Evolutionary conservation across 2,797 vertebrate genomes (phyloP).

Genomic region (Acrossocheilus fasciatus): DNA sequence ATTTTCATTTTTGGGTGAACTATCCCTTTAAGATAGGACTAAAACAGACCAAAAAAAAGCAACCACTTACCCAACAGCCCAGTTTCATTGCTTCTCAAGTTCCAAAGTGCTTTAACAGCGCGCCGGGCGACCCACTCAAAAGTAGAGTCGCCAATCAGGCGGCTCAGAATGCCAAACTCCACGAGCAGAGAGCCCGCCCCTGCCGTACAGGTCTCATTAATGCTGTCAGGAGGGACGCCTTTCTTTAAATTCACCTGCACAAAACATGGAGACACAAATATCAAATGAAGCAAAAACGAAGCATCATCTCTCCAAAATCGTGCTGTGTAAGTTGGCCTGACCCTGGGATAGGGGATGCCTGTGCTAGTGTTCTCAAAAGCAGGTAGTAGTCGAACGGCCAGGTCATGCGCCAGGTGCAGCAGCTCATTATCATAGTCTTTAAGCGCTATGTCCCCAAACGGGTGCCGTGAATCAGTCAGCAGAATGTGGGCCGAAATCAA

Average conservation of each 20-base stretch:
- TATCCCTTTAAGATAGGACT: background rate
- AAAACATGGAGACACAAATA: background rate
- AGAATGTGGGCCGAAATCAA: conserved; percentile 97
- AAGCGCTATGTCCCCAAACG: conserved; percentile 90
- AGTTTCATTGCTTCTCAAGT: conserved; percentile 91
- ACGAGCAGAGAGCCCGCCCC: conserved; percentile 95
- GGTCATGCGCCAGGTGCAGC: conserved; percentile 92
- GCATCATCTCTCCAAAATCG: background rate
- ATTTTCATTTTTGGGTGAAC: background rate
- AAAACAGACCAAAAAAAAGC: background rate
- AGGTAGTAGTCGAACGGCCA: conserved; percentile 93
- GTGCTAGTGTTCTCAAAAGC: conserved; percentile 98
- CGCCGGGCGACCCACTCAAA: conserved; percentile 97
- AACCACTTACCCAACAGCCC: conserved; percentile 86
- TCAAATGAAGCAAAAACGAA: background rate
- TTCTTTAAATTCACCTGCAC: conserved; percentile 94
- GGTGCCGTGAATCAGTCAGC: conserved; percentile 92
- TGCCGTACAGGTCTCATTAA: conserved; percentile 95
- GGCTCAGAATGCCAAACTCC: conserved; percentile 96
- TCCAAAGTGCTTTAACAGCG: conserved; percentile 95
- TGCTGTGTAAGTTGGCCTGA: conserved; percentile 64
- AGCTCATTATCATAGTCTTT: conserved; percentile 93
- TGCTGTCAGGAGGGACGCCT: conserved; percentile 90
- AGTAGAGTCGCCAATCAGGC: conserved; percentile 93
- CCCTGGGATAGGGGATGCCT: conserved; percentile 95